phyloP scores from a whole-genome alignment of 2,888 invertebrate species.

The Acrocyrtus sp. region DNA sequence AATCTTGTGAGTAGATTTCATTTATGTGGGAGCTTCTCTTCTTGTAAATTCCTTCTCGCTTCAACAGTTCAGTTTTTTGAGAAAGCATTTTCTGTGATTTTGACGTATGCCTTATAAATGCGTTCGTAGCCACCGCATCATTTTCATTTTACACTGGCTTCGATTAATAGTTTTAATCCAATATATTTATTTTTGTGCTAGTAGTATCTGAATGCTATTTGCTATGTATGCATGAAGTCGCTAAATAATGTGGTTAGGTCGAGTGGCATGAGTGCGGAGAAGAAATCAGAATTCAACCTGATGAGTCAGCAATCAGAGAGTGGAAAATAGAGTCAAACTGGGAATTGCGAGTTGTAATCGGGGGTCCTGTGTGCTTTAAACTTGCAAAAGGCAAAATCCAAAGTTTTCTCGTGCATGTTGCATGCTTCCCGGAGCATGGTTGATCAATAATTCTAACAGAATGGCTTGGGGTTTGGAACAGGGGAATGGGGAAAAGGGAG shows the following conservation, averaged over 20 bases:
- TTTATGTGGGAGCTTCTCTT: too few species aligned
- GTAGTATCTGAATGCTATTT: not conserved
- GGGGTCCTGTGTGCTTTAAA: not conserved
- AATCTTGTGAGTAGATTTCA: too few species aligned
- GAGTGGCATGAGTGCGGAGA: not conserved
- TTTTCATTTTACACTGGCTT: not conserved
- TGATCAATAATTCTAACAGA: constrained; percentile 16
- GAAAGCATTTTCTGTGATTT: too few species aligned
- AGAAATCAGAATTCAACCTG: not conserved
- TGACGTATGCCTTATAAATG: not conserved
- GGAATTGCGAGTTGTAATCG: constrained; percentile 1
- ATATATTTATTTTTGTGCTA: not conserved
- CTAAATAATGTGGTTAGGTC: not conserved
- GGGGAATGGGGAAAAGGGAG: too few species aligned
- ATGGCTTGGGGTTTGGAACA: not conserved
- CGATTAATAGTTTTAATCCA: not conserved
- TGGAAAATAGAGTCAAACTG: not conserved
- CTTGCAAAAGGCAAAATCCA: too few species aligned
- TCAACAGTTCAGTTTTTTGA: too few species aligned
- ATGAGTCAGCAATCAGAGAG: constrained; percentile 1
- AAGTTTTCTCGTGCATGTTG: not conserved
- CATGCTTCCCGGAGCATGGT: not conserved
- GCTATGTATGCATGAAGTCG: not conserved
- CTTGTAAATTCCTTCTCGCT: too few species aligned
- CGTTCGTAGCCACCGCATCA: not conserved